These are phyloP conservation scores for Formica selysi DNA, from an alignment of 1,140 invertebrate genomes.

Conservation along the genomic window DNA sequence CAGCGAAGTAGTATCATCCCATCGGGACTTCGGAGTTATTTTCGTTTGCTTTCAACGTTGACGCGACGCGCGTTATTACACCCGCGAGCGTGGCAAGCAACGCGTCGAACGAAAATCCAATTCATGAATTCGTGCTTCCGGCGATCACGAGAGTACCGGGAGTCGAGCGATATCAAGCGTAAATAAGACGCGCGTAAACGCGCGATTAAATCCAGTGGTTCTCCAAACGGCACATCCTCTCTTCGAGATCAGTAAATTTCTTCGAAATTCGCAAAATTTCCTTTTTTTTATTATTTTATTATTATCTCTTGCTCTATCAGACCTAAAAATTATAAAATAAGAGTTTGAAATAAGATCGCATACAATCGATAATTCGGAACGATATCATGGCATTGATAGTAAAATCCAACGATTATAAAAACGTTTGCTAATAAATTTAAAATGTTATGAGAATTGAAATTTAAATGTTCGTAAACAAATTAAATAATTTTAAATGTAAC, in stretches of 20 bases:
- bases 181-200: conserved; percentile 64
- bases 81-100: conserved; percentile 44
- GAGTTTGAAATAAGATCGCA: too few species aligned
- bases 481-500: neutral
- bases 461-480: neutral
- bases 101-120: conserved; percentile 58
- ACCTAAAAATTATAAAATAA: too few species aligned
- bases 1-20: conserved; percentile 42
- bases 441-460: too few species aligned
- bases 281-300: neutral
- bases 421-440: too few species aligned
- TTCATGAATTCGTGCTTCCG: conserved; percentile 63
- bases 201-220: conserved; percentile 57
- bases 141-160: conserved; percentile 48
- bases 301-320: neutral
- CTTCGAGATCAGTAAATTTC: neutral
- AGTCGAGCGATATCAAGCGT: conserved; percentile 46
- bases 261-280: neutral
- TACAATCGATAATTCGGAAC: too few species aligned
- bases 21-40: conserved; percentile 46
- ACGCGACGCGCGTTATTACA: conserved; percentile 53
- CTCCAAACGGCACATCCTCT: neutral
- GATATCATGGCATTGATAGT: too few species aligned
- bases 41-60: conserved; percentile 51
- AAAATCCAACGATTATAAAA: too few species aligned